Percentiles rank a stretch among this genome's conserved stretches.
Evolutionary conservation across 2,888 invertebrate genomes (phyloP).

Genomic region (Leptura quadrifasciata): DNA sequence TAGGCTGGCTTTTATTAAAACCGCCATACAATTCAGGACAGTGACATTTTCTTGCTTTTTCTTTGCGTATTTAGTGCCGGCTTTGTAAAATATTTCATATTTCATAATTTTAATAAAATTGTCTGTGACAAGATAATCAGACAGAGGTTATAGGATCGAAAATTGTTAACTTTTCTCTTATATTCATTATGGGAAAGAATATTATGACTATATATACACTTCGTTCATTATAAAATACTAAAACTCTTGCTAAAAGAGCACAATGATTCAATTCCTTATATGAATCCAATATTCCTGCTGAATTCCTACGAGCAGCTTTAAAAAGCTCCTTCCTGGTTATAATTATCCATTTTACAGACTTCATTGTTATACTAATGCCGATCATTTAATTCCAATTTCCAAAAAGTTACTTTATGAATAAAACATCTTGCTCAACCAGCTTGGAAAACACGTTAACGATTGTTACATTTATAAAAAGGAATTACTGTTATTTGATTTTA

Average conservation of each 20-base stretch:
- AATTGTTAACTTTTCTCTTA: too few relatives aligned
- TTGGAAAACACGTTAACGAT: slow-evolving; percentile 29
- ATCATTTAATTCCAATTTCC: slow-evolving; percentile 35
- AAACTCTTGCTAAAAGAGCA: slow-evolving; percentile 2
- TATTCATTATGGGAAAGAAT: too few relatives aligned
- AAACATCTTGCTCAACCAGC: slow-evolving; percentile 24
- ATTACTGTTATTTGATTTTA: slow-evolving; percentile 18
- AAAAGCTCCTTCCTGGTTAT: slow-evolving; percentile 34
- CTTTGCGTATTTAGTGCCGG: too few relatives aligned
- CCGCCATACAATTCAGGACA: too few relatives aligned
- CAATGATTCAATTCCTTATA: slow-evolving; percentile 23
- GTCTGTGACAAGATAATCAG: too few relatives aligned
- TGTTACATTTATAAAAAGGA: slow-evolving; percentile 54
- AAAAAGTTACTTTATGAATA: slow-evolving; percentile 34
- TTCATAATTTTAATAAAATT: too few relatives aligned
- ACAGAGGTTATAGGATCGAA: too few relatives aligned
- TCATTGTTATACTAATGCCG: slow-evolving; percentile 27
- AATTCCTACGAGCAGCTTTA: slow-evolving; percentile 16
- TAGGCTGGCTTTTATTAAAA: too few relatives aligned
- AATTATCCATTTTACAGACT: slow-evolving; percentile 36
- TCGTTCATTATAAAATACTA: background rate
- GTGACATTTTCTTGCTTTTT: too few relatives aligned
- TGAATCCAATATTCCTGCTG: slow-evolving; percentile 19
- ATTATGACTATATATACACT: too few relatives aligned
- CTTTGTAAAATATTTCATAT: too few relatives aligned